A percentile compares a stretch with the other conserved stretches of the same genome.
These are phyloP conservation scores for Terrapene triunguis DNA, from an alignment of 2,113 vertebrate species.

Conservation along the genomic window DNA sequence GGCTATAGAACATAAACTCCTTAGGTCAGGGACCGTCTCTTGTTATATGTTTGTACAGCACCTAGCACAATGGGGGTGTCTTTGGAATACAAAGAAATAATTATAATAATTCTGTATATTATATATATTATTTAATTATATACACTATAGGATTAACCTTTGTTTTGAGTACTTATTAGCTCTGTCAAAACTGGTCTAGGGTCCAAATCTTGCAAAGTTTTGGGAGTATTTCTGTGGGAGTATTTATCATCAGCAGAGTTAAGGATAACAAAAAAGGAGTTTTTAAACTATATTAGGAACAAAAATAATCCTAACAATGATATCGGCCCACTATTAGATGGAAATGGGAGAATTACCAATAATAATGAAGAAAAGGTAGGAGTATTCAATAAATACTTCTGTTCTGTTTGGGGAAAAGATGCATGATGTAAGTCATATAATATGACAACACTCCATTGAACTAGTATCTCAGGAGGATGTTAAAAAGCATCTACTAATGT, in stretches of 20 bases:
- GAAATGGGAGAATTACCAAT: not conserved
- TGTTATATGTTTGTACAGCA: not conserved
- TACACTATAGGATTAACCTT: not conserved
- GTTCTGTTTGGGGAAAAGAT: not conserved
- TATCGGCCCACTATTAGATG: not conserved
- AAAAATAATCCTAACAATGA: not conserved
- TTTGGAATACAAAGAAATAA: not conserved
- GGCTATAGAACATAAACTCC: not conserved
- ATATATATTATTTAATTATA: not conserved
- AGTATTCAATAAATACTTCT: not conserved
- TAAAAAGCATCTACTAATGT: not conserved
- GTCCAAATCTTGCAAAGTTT: not conserved
- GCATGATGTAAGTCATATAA: not conserved
- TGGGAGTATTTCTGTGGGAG: not conserved
- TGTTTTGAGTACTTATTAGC: not conserved
- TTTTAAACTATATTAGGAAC: not conserved
- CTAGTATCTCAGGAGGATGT: not conserved
- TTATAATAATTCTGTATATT: not conserved
- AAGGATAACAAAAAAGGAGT: not conserved
- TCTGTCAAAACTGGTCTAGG: not conserved
- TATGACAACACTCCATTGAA: not conserved
- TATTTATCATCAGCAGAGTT: not conserved
- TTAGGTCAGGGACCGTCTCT: not conserved
- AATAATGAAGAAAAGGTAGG: not conserved
- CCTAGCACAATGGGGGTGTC: not conserved